Conservation (phyloP, 2,888 invertebrate species). For the Petrolisthes manimaculis region DNA sequence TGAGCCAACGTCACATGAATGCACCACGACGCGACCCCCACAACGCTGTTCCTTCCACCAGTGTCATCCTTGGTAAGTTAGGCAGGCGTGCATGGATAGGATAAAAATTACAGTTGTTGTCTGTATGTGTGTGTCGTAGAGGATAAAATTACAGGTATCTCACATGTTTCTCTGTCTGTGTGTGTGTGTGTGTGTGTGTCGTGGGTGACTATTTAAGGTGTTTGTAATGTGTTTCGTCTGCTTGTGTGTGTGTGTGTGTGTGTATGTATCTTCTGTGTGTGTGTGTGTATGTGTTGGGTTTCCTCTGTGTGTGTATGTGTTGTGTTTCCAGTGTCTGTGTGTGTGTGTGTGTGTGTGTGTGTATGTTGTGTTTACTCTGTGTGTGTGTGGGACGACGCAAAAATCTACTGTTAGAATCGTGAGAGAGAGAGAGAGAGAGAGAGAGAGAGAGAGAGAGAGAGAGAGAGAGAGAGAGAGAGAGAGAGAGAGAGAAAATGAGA, state of each 20-base stretch:
- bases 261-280: background rate
- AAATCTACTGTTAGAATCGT: background rate
- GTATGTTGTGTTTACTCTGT: too few species aligned
- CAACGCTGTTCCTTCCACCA: constrained; percentile 54
- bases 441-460: constrained; percentile 14
- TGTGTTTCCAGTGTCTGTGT: background rate
- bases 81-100: background rate
- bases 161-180: too few species aligned
- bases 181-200: too few species aligned
- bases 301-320: background rate
- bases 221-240: too few species aligned
- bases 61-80: constrained; percentile 54
- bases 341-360: background rate
- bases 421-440: constrained; percentile 6
- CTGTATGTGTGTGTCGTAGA: too few species aligned
- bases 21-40: constrained; percentile 55
- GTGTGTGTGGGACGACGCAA: background rate
- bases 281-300: background rate
- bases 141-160: too few species aligned
- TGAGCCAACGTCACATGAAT: constrained; percentile 62
- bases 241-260: background rate
- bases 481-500: background rate
- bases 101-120: background rate
- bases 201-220: too few species aligned
- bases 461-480: constrained; percentile 8